Evolutionary conservation across 2,113 vertebrate genomes (phyloP).

Genomic region (Sprattus sprattus): DNA sequence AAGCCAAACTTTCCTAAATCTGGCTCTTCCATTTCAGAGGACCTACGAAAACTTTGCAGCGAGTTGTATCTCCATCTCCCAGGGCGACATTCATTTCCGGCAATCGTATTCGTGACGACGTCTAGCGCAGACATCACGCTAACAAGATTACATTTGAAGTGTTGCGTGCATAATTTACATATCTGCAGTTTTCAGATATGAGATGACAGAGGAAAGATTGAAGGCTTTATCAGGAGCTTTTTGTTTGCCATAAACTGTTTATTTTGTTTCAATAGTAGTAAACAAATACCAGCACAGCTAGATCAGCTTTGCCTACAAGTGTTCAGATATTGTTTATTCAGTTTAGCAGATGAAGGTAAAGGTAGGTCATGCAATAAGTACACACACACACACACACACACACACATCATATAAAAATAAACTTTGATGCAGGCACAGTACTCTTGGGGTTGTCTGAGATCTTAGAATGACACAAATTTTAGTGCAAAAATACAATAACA

Average conservation of each 20-base stretch:
- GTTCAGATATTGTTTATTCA: neutral
- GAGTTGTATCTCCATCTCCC: slow-evolving; percentile 52
- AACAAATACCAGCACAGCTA: neutral
- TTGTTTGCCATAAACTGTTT: neutral
- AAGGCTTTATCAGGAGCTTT: neutral
- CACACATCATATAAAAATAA: neutral
- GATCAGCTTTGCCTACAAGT: neutral
- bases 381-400: too few species aligned
- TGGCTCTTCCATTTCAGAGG: slow-evolving; percentile 48
- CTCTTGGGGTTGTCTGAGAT: neutral
- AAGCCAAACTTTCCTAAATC: slow-evolving; percentile 52
- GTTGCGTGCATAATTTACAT: neutral
- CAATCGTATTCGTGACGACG: neutral
- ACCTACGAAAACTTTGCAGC: neutral
- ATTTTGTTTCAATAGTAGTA: neutral
- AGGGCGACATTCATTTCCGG: slow-evolving; percentile 43
- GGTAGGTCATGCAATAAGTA: neutral
- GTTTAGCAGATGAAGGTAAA: neutral
- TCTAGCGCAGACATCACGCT: neutral
- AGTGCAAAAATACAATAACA: neutral
- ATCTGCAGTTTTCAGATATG: neutral
- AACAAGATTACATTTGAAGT: too few species aligned
- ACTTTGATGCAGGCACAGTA: neutral
- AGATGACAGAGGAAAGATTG: neutral
- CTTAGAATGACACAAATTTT: neutral